Evolutionary conservation across 2,797 vertebrate species (phyloP).

Genomic region (Hirundo rustica): DNA sequence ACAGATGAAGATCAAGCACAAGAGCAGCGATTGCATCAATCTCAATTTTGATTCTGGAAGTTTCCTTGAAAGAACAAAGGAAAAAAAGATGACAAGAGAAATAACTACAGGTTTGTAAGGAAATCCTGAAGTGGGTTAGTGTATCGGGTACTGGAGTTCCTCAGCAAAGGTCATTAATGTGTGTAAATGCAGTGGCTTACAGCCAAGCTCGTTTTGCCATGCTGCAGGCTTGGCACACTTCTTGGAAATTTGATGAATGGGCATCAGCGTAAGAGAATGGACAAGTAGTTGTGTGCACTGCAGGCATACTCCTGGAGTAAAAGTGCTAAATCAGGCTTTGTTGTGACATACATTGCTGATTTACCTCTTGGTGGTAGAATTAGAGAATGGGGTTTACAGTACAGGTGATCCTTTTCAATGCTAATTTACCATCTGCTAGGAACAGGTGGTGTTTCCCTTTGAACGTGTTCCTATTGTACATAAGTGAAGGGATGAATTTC

Average conservation of each 20-base stretch:
- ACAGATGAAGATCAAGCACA: not conserved
- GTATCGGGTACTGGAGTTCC: not conserved
- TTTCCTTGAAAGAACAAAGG: not conserved
- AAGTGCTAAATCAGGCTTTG: not conserved
- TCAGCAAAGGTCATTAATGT: not conserved
- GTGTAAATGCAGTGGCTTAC: not conserved
- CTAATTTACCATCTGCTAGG: constrained; percentile 62
- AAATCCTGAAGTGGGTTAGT: not conserved
- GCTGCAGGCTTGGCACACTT: not conserved
- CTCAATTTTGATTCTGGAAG: not conserved
- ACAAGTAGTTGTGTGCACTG: not conserved
- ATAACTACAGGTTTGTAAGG: not conserved
- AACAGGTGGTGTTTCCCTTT: constrained; percentile 65
- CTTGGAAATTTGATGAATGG: not conserved
- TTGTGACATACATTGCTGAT: not conserved
- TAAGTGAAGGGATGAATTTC: constrained; percentile 31
- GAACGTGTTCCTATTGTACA: constrained; percentile 21
- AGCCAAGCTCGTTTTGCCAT: not conserved
- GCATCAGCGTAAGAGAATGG: not conserved
- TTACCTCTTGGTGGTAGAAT: constrained; percentile 27
- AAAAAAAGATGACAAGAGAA: not conserved
- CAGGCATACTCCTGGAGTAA: not conserved
- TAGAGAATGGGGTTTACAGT: constrained; percentile 21
- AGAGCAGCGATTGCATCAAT: not conserved
- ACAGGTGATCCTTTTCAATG: constrained; percentile 48